Evolutionary conservation across 2,888 invertebrate genomes (phyloP).

Genomic region (Drosophila quinaria): DNA sequence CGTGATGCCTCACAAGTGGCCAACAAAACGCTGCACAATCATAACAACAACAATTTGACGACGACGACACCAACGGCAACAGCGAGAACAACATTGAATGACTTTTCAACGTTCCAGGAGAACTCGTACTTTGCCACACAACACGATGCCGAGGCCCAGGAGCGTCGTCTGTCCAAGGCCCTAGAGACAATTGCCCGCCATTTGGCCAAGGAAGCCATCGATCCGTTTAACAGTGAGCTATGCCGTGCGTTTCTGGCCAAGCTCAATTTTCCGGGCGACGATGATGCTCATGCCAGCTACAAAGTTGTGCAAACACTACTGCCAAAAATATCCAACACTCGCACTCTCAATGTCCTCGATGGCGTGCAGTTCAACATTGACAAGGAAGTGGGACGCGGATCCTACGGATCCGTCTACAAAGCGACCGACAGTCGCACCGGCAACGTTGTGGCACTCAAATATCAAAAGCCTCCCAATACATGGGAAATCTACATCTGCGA

Average conservation of each 20-base stretch:
- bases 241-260: constrained; percentile 90
- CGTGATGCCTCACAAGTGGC: constrained; percentile 70
- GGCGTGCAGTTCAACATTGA: constrained; percentile 88
- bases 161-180: constrained; percentile 84
- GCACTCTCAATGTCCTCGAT: constrained; percentile 87
- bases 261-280: constrained; percentile 90
- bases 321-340: constrained; percentile 88
- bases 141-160: constrained; percentile 84
- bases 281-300: constrained; percentile 87
- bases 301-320: constrained; percentile 87
- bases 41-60: constrained; percentile 45
- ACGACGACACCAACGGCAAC: constrained; percentile 30
- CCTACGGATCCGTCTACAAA: constrained; percentile 93
- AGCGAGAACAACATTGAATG: constrained; percentile 70
- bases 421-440: constrained; percentile 83
- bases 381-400: constrained; percentile 93
- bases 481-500: constrained; percentile 97
- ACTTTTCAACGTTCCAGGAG: constrained; percentile 85
- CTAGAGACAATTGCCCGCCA: constrained; percentile 84
- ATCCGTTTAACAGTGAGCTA: constrained; percentile 93
- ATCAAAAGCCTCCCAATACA: constrained; percentile 94
- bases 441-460: constrained; percentile 90
- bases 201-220: constrained; percentile 86
- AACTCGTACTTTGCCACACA: constrained; percentile 85
- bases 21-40: constrained; percentile 55